Conservation (phyloP, 2,113 vertebrate genomes). For the Aplodontia rufa region DNA sequence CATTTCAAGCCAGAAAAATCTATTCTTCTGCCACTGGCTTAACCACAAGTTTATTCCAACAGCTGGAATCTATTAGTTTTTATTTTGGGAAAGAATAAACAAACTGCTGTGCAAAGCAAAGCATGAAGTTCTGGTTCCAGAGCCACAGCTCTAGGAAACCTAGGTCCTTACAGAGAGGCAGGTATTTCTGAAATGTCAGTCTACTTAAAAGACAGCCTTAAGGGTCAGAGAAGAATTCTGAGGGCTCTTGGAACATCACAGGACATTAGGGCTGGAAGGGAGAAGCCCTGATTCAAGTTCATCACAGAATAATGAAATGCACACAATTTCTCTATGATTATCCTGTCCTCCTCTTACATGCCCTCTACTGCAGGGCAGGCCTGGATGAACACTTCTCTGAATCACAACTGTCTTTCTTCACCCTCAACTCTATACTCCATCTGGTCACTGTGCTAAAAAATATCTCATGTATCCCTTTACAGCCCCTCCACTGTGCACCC, state of each 20-base stretch:
- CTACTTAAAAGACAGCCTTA: neutral
- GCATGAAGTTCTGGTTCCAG: neutral
- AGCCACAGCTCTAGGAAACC: constrained; percentile 1
- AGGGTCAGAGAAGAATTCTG: neutral
- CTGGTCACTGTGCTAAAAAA: no score
- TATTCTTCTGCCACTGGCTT: neutral
- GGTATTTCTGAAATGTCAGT: neutral
- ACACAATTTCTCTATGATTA: neutral
- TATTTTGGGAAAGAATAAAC: neutral
- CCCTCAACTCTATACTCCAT: no score
- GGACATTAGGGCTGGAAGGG: neutral
- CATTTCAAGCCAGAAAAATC: constrained; percentile 10
- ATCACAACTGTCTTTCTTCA: no score
- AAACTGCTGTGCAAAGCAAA: neutral
- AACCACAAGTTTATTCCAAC: neutral
- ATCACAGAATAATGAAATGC: neutral
- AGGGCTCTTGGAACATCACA: neutral
- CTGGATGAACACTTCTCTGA: neutral
- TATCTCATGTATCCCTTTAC: neutral
- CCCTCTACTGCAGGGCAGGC: neutral
- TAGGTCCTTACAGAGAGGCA: neutral
- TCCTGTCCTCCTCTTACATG: neutral
- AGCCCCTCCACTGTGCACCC: neutral
- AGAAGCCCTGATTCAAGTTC: neutral
- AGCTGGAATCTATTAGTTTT: constrained; percentile 24